phyloP scores from a whole-genome alignment of 2,797 vertebrate genomes.

The Anas acuta region DNA sequence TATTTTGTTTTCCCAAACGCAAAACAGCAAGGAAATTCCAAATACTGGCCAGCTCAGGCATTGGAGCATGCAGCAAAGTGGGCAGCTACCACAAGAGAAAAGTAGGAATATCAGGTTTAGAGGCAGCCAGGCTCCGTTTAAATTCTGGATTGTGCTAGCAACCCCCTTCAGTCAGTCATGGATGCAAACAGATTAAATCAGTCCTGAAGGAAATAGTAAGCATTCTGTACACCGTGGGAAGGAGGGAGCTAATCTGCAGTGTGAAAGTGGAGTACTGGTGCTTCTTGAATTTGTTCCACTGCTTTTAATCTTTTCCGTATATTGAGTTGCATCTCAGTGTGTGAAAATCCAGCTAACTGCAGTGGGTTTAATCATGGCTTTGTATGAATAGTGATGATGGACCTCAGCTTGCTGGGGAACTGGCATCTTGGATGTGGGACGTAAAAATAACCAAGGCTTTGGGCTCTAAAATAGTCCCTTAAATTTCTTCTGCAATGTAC shows the following conservation, averaged over 20 bases:
- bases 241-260: background rate
- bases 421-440: background rate
- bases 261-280: background rate
- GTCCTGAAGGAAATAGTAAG: background rate
- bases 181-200: background rate
- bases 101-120: background rate
- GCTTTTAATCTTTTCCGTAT: background rate
- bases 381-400: background rate
- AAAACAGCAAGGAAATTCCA: background rate
- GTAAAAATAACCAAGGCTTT: background rate
- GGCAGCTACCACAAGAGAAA: background rate
- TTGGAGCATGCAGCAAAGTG: background rate
- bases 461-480: background rate
- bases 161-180: background rate
- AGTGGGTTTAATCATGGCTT: background rate
- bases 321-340: background rate
- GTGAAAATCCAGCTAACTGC: background rate
- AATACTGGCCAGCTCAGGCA: background rate
- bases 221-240: background rate
- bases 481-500: background rate
- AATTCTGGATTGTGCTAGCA: background rate
- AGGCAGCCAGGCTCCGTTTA: background rate
- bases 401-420: background rate
- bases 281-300: background rate
- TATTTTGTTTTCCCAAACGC: background rate